phyloP scores from a whole-genome alignment of 2,797 vertebrate species.

The Hirundo rustica region DNA sequence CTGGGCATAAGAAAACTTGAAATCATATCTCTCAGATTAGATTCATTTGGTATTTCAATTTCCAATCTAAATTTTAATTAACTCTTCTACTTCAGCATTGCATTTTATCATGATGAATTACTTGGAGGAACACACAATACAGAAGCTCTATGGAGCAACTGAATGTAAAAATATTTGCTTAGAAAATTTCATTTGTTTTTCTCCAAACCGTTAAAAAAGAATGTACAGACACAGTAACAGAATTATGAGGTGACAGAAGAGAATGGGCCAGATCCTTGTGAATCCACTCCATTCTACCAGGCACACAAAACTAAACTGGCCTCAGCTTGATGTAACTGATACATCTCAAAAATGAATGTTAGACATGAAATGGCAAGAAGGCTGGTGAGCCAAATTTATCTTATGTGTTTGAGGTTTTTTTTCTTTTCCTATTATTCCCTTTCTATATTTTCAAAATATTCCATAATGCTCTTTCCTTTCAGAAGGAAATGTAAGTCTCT shows the following conservation, averaged over 20 bases:
- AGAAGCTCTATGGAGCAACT: background rate
- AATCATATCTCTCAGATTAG: background rate
- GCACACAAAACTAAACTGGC: background rate
- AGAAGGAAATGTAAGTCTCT: conserved; percentile 29
- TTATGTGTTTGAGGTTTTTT: background rate
- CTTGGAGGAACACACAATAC: background rate
- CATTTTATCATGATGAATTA: background rate
- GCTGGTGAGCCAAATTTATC: background rate
- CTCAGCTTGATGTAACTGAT: background rate
- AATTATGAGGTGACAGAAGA: background rate
- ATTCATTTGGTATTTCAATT: background rate
- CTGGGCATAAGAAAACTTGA: conserved; percentile 26
- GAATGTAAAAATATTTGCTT: background rate
- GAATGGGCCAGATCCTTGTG: background rate
- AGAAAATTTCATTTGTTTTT: background rate
- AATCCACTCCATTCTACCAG: background rate
- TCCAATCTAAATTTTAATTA: conserved; percentile 1
- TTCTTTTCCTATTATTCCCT: background rate
- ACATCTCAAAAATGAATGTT: background rate
- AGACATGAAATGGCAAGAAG: conserved; percentile 1
- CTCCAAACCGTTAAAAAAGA: background rate
- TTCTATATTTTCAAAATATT: background rate
- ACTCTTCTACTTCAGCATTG: background rate
- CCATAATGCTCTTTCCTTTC: conserved; percentile 9
- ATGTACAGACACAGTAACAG: background rate